A percentile compares a stretch with the other conserved stretches of the same genome.
These are phyloP conservation scores for Tetramorium simillimum DNA, from an alignment of 1,140 invertebrate genomes.

Conservation along the genomic window DNA sequence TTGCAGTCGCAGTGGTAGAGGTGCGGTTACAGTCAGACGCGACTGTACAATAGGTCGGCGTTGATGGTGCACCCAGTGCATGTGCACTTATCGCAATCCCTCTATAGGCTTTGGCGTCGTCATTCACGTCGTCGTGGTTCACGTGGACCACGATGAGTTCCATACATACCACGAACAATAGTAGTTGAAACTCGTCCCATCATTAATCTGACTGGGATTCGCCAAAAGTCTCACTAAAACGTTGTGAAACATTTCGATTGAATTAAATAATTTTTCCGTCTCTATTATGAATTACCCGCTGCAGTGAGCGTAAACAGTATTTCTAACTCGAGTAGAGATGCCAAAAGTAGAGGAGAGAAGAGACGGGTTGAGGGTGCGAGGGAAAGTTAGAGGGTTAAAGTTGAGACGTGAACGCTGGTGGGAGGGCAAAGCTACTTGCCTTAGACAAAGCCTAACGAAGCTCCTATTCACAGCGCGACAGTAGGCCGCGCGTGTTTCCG, in stretches of 20 bases:
- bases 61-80: background rate
- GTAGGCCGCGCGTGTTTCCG: slow-evolving; percentile 71
- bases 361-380: slow-evolving; percentile 47
- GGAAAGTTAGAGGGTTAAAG: slow-evolving; percentile 44
- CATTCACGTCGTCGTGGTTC: slow-evolving; percentile 7
- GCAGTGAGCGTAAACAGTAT: background rate
- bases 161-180: background rate
- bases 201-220: background rate
- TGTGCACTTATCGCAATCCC: slow-evolving; percentile 4
- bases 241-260: background rate
- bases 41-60: slow-evolving; percentile 41
- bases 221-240: background rate
- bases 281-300: background rate
- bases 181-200: background rate
- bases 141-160: background rate
- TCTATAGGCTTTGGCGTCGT: background rate
- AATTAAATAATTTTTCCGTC: background rate
- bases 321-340: slow-evolving; percentile 3
- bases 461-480: slow-evolving; percentile 74
- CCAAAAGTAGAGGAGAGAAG: slow-evolving; percentile 6
- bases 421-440: slow-evolving; percentile 62
- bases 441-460: slow-evolving; percentile 78
- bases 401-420: slow-evolving; percentile 16
- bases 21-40: slow-evolving; percentile 44
- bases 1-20: slow-evolving; percentile 40